Conservation (phyloP, 1,140 invertebrate genomes). For the Artemia franciscana region DNA sequence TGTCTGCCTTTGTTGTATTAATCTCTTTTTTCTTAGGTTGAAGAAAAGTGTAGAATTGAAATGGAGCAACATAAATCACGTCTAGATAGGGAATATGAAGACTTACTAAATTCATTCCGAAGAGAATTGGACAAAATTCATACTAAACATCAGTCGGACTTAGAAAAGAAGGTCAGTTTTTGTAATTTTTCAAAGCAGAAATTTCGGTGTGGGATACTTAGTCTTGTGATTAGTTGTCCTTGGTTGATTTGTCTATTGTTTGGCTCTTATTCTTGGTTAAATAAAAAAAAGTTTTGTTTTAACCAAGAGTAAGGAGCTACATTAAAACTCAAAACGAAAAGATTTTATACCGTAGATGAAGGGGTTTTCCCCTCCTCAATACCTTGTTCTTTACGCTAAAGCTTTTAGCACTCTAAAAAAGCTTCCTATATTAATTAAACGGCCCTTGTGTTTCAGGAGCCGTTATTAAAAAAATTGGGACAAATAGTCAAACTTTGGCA, state of each 20-base stretch:
- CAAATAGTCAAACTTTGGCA: too few species aligned
- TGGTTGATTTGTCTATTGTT: neutral
- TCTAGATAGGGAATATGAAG: constrained; percentile 91
- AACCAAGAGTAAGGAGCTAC: too few species aligned
- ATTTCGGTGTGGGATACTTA: neutral
- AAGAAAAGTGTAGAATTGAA: constrained; percentile 78
- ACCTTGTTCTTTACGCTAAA: too few species aligned
- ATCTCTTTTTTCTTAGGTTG: constrained; percentile 34
- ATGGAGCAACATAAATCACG: constrained; percentile 87
- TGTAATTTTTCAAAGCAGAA: too few species aligned
- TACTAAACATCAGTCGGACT: constrained; percentile 63
- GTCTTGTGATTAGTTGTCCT: neutral
- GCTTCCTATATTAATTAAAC: too few species aligned
- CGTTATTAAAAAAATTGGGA: too few species aligned
- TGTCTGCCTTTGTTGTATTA: too few species aligned
- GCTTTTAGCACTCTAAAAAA: too few species aligned
- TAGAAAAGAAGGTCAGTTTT: constrained; percentile 62
- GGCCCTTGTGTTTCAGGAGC: too few species aligned
- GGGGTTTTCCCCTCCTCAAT: too few species aligned
- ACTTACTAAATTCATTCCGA: constrained; percentile 62
- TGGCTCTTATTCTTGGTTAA: neutral
- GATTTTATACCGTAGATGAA: neutral
- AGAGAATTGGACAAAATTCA: constrained; percentile 77
- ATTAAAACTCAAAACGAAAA: neutral
- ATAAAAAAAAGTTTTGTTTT: too few species aligned